These are phyloP conservation scores for Telenomus remus DNA, from an alignment of 1,140 invertebrate species.

Conservation along the genomic window DNA sequence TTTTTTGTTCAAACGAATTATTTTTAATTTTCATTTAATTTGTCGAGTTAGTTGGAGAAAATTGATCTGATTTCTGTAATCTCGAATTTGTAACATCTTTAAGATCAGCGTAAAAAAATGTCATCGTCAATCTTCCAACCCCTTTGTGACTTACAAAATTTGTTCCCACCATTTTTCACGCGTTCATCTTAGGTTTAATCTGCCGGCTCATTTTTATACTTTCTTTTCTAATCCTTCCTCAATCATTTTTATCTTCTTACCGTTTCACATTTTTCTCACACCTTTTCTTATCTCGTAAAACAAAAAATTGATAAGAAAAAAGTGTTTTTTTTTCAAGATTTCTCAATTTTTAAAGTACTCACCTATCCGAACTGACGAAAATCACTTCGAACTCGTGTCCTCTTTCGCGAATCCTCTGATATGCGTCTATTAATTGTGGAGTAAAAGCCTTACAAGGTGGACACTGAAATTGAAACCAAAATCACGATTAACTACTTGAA, in stretches of 20 bases:
- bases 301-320: not conserved
- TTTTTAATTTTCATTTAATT: no score
- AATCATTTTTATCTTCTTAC: slow-evolving; percentile 15
- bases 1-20: no score
- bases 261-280: slow-evolving; percentile 4
- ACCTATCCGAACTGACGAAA: slow-evolving; percentile 89
- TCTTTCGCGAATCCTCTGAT: slow-evolving; percentile 81
- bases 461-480: slow-evolving; percentile 78
- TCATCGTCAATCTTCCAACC: slow-evolving; percentile 12
- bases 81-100: no score
- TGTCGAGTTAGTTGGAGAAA: no score
- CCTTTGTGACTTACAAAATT: slow-evolving; percentile 18
- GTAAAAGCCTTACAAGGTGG: slow-evolving; percentile 89
- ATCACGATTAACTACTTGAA: no score
- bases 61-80: no score
- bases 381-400: slow-evolving; percentile 86
- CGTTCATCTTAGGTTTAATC: slow-evolving; percentile 11
- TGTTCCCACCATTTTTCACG: slow-evolving; percentile 13
- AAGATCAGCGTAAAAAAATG: not conserved
- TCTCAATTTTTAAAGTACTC: no score
- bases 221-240: slow-evolving; percentile 15
- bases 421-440: slow-evolving; percentile 82
- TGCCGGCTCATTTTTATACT: slow-evolving; percentile 2
- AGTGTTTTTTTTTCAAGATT: not conserved
- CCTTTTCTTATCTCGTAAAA: no score